A percentile compares a stretch with the other conserved stretches of the same genome.
These are phyloP conservation scores for Scomberomorus guttatus DNA, from an alignment of 2,797 vertebrate species.

Conservation along the genomic window DNA sequence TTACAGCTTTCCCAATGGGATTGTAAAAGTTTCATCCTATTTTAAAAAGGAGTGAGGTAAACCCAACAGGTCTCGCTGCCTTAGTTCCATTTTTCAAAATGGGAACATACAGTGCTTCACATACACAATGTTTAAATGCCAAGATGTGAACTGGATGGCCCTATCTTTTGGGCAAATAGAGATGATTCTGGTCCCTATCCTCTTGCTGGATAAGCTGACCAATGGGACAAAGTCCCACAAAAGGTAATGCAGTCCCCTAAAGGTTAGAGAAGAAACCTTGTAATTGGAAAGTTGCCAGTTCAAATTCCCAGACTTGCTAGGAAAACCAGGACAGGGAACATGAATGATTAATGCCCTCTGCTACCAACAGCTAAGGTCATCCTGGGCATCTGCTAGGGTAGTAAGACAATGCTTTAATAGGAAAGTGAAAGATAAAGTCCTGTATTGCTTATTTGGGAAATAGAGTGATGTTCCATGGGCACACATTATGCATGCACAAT, in stretches of 20 bases:
- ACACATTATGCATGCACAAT: no score
- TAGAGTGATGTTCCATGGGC: no score
- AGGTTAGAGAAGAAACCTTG: background rate
- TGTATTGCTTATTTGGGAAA: background rate
- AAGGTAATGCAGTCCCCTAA: background rate
- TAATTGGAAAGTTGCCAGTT: conserved; percentile 12
- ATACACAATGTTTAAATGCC: background rate
- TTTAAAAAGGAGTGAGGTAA: no score
- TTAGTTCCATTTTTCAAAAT: background rate
- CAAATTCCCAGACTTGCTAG: conserved; percentile 1
- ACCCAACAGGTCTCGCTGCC: background rate
- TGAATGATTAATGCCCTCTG: conserved; percentile 26
- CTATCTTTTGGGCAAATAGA: background rate
- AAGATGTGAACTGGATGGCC: background rate
- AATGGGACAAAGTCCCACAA: background rate
- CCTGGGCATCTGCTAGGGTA: background rate
- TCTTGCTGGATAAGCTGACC: background rate
- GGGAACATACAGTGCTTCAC: background rate
- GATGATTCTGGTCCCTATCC: background rate
- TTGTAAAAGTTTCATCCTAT: no score
- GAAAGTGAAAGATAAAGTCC: background rate
- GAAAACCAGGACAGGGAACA: conserved; percentile 1
- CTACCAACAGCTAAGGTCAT: background rate
- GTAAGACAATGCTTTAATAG: background rate
- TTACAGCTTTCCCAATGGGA: no score